A percentile compares a stretch with the other conserved stretches of the same genome.
phyloP scores from a whole-genome alignment of 53 echinoderm and acorn worm genomes.

The Holothuria leucospilota region DNA sequence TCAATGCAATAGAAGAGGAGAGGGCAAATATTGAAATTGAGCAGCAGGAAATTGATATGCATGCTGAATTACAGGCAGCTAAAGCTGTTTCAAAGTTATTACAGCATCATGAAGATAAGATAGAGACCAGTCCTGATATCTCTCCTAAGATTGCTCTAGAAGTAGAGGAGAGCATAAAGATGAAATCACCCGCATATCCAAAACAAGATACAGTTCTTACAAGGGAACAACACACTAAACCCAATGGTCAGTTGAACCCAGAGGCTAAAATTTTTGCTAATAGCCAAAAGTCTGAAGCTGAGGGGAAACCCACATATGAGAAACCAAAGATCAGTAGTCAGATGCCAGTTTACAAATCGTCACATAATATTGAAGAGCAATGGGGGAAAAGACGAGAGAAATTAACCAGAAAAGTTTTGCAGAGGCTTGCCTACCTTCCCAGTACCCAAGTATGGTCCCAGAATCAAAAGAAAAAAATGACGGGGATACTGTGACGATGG shows the following conservation, averaged over 20 bases:
- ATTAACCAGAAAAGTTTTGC: background rate
- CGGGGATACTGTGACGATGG: conserved; percentile 9
- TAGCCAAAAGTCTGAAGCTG: no score
- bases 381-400: background rate
- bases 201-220: background rate
- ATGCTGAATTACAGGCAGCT: conserved; percentile 18
- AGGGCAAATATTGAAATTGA: conserved; percentile 34
- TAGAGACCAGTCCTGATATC: background rate
- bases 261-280: background rate
- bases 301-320: no score
- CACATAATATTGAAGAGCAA: background rate
- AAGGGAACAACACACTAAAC: background rate
- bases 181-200: background rate
- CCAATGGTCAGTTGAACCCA: background rate
- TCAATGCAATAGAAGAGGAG: conserved; percentile 51
- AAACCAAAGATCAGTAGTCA: no score
- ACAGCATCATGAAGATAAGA: background rate
- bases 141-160: background rate
- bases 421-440: no score
- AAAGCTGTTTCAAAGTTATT: background rate
- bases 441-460: background rate
- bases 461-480: background rate
- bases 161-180: background rate
- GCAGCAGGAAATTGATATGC: conserved; percentile 25
- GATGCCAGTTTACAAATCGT: background rate